A percentile compares a stretch with the other conserved stretches of the same genome.
phyloP scores from a whole-genome alignment of 1,140 invertebrate genomes.

The Saccostrea glomerata region DNA sequence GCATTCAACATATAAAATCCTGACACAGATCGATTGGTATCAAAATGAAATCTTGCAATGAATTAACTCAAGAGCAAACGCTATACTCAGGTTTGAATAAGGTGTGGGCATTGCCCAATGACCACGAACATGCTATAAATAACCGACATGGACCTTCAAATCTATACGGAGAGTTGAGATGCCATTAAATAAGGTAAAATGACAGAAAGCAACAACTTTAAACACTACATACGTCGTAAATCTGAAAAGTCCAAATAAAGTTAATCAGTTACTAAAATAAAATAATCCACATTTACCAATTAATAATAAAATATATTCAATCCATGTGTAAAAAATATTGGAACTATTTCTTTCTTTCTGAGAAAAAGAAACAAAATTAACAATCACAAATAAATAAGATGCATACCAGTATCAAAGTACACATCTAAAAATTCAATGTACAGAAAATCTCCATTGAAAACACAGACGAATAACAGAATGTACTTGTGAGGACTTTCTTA shows the following conservation, averaged over 20 bases:
- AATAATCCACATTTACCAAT: slow-evolving; percentile 32
- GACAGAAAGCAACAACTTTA: slow-evolving; percentile 11
- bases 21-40: neutral
- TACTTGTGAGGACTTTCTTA: slow-evolving; percentile 58
- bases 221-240: neutral
- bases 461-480: neutral
- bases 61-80: slow-evolving; percentile 4
- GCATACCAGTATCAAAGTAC: neutral
- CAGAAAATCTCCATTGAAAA: neutral
- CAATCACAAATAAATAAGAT: neutral
- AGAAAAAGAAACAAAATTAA: neutral
- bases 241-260: slow-evolving; percentile 22
- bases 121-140: slow-evolving; percentile 26
- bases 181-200: slow-evolving; percentile 36
- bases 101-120: slow-evolving; percentile 4
- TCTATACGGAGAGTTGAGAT: slow-evolving; percentile 3
- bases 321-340: too few species aligned
- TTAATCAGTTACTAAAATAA: slow-evolving; percentile 13
- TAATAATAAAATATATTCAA: neutral
- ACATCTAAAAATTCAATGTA: neutral
- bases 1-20: slow-evolving; percentile 3
- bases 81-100: neutral
- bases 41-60: slow-evolving; percentile 10
- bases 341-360: neutral
- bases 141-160: slow-evolving; percentile 2